Evolutionary conservation across 2,113 vertebrate species (phyloP).

Genomic region (Ranitomeya imitator): DNA sequence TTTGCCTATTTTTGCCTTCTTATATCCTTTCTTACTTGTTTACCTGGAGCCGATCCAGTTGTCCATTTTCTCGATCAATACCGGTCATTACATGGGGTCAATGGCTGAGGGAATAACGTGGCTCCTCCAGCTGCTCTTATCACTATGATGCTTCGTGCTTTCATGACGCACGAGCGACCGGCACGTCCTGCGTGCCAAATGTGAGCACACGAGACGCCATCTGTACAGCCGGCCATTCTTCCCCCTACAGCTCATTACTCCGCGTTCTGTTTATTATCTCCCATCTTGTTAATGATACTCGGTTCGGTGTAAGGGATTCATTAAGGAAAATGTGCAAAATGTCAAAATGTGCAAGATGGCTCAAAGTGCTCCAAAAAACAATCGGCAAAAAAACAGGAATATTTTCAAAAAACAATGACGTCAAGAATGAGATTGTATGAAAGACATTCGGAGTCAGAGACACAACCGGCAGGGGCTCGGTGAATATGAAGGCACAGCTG

Average conservation of each 20-base stretch:
- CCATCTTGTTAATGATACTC: background rate
- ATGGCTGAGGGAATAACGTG: constrained; percentile 59
- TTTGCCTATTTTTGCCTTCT: background rate
- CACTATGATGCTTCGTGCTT: background rate
- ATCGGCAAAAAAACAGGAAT: background rate
- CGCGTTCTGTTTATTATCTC: constrained; percentile 7
- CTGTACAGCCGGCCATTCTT: constrained; percentile 56
- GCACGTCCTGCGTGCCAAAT: constrained; percentile 43
- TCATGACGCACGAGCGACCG: constrained; percentile 48
- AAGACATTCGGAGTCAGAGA: too few species aligned
- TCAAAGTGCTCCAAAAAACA: background rate
- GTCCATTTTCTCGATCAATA: constrained; percentile 69
- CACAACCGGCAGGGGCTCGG: background rate
- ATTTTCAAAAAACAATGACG: too few species aligned
- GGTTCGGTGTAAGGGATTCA: background rate
- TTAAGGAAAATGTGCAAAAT: background rate
- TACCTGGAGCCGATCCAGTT: constrained; percentile 65
- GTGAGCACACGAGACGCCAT: constrained; percentile 28
- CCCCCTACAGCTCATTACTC: background rate
- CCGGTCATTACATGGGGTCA: constrained; percentile 68
- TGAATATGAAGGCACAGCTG: background rate
- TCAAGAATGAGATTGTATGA: too few species aligned
- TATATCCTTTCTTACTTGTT: background rate
- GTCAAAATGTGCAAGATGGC: background rate
- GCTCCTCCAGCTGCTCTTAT: constrained; percentile 65